Base-by-base conservation (phyloP, 2,797 vertebrate species). In the Rhinella marina region DNA sequence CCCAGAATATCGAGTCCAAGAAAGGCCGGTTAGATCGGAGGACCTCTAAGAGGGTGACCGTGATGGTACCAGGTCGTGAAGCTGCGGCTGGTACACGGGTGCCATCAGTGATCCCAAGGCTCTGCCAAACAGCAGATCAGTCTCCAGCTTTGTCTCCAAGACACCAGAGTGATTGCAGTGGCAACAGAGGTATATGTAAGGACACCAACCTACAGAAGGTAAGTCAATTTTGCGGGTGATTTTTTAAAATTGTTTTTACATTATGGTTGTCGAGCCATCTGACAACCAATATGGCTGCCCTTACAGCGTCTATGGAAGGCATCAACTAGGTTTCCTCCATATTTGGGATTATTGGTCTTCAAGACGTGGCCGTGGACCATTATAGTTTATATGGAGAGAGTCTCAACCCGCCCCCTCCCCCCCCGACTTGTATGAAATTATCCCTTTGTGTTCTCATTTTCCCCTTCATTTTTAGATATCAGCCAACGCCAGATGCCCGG, bases 401-500 rank as follows among this genome's bases (percentile, higher is more conserved):
- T 64, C 10, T 1, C 14, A 25, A 64, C 25, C 19, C 0, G 27
- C 25, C 66, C 6, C 9, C 19, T 1, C 66, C 25, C 66, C 6
- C 6, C 5, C 25, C 41, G 27, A 27, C 66, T 29, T 25, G 19
- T 73, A 21, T 27, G 21, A 3, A 48, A 48, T 21, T 48, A 73
- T 21, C 9, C 48, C 19, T 7, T 73, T 73, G 17, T 73, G 3
- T 72, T 72, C 21, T 23, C 11, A 5, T 50, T 62, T 14, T 2
- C 4, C 72, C 19, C 7, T 25, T 25, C 23, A 21, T 32, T 41
- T 72, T 16, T 57, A 91, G 89, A 76, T 56, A 80, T 23, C 72
- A 88, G 64, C 81, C 16, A 52, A 81, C 56, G 32, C 62, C 72
- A 84, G 76, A 52, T 72, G 54, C 66, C 81, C 75, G 16, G 76